Conservation (phyloP, 2,888 invertebrate genomes). For the Eumacrocentrus americanus region DNA sequence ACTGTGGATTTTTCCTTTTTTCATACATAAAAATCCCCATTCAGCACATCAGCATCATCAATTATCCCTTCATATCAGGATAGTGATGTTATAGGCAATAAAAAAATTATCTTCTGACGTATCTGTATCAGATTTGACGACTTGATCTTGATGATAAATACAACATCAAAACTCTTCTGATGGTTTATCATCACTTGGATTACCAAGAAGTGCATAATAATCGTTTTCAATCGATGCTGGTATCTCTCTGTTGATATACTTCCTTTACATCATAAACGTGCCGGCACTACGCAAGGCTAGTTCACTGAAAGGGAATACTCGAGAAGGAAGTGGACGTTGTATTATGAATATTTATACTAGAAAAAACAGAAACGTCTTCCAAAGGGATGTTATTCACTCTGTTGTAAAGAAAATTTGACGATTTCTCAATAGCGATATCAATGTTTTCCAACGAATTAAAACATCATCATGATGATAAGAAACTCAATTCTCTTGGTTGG, state of each 20-base stretch:
- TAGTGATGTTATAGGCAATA: too few relatives aligned
- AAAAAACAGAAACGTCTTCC: not conserved
- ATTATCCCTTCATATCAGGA: too few relatives aligned
- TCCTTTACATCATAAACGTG: conserved; percentile 22
- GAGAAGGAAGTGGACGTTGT: conserved; percentile 23
- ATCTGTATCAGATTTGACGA: too few relatives aligned
- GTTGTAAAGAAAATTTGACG: not conserved
- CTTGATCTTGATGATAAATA: too few relatives aligned
- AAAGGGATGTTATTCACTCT: not conserved
- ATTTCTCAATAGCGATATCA: too few relatives aligned
- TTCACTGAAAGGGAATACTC: conserved; percentile 8
- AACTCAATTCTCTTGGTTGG: too few relatives aligned
- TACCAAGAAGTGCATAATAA: conserved; percentile 32
- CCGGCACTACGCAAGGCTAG: conserved; percentile 32
- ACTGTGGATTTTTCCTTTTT: not conserved
- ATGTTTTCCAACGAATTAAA: too few relatives aligned
- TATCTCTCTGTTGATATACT: conserved; percentile 13
- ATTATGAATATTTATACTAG: conserved; percentile 31
- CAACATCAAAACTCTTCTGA: not conserved
- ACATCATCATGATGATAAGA: too few relatives aligned
- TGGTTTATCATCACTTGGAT: conserved; percentile 26
- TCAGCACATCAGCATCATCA: too few relatives aligned
- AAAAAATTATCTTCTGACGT: too few relatives aligned
- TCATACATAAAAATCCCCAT: not conserved
- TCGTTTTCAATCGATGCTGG: conserved; percentile 27